Percentiles rank a stretch among this genome's conserved stretches.
These are phyloP conservation scores for Micropoecilia bifurca DNA, from an alignment of 2,797 vertebrate species.

Conservation along the genomic window DNA sequence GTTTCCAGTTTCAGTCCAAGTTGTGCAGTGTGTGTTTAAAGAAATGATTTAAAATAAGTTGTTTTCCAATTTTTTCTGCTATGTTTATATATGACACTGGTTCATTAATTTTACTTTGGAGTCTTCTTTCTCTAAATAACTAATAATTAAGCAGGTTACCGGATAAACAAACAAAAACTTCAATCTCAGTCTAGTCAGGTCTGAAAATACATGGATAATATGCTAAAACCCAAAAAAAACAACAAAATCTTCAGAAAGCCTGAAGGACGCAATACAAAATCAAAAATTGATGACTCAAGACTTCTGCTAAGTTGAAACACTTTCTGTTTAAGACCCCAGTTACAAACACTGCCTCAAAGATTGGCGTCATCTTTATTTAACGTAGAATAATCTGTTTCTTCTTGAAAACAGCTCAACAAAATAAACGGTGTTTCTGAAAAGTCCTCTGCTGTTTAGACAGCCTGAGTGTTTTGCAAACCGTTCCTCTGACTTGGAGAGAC, in stretches of 20 bases:
- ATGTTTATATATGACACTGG: background rate
- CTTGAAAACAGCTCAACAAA: constrained; percentile 12
- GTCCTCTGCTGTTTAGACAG: constrained; percentile 3
- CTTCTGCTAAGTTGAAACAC: background rate
- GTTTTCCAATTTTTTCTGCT: background rate
- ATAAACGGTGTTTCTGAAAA: background rate
- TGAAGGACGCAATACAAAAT: background rate
- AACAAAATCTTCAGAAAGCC: background rate
- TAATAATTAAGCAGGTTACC: background rate
- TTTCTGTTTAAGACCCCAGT: background rate
- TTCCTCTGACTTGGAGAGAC: constrained; percentile 60
- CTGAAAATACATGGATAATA: background rate
- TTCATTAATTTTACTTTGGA: background rate
- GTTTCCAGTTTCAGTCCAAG: background rate
- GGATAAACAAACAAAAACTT: too few species aligned
- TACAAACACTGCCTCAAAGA: background rate
- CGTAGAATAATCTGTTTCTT: constrained; percentile 16
- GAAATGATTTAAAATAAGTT: background rate
- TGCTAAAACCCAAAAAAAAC: background rate
- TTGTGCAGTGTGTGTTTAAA: background rate
- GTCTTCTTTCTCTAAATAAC: background rate
- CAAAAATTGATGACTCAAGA: background rate
- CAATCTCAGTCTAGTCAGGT: background rate
- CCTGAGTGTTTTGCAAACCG: constrained; percentile 51
- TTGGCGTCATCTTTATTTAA: constrained; percentile 11